Conservation (phyloP, 1,140 invertebrate genomes). For the Hirudo medicinalis region DNA sequence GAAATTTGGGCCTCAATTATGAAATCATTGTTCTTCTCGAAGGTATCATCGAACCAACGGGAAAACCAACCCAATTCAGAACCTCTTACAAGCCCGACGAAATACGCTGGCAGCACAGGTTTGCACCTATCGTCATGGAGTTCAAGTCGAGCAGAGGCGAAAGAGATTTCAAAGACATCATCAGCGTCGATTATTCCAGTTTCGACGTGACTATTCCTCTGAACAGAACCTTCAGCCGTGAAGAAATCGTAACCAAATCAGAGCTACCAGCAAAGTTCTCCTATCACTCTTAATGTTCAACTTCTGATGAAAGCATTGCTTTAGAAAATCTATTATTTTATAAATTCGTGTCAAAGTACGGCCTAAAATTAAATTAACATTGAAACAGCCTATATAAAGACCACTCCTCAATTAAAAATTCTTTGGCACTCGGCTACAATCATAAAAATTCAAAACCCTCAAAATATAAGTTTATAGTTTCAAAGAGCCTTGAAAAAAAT, state of each 20-base stretch:
- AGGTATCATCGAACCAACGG: conserved; percentile 1
- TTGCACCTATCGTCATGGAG: conserved; percentile 6
- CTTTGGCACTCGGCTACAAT: too few relatives aligned
- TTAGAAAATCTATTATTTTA: too few relatives aligned
- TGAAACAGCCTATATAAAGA: too few relatives aligned
- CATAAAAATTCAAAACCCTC: too few relatives aligned
- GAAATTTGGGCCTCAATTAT: background rate
- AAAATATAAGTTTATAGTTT: too few relatives aligned
- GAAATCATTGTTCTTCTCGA: conserved; percentile 5
- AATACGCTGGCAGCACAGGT: conserved; percentile 1
- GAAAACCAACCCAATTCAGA: background rate
- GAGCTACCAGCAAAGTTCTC: background rate
- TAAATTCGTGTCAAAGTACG: too few relatives aligned
- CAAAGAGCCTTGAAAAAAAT: too few relatives aligned
- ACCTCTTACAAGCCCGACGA: conserved; percentile 5
- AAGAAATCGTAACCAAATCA: background rate
- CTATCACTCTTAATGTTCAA: too few relatives aligned
- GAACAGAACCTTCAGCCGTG: background rate
- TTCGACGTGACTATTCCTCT: background rate
- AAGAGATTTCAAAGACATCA: background rate
- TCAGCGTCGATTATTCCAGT: background rate
- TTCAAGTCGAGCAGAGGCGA: background rate
- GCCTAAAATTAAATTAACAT: too few relatives aligned
- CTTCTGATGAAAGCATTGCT: too few relatives aligned
- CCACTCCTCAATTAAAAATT: too few relatives aligned